Conservation (phyloP, 2,113 vertebrate species). For the Bombycilla garrulus region DNA sequence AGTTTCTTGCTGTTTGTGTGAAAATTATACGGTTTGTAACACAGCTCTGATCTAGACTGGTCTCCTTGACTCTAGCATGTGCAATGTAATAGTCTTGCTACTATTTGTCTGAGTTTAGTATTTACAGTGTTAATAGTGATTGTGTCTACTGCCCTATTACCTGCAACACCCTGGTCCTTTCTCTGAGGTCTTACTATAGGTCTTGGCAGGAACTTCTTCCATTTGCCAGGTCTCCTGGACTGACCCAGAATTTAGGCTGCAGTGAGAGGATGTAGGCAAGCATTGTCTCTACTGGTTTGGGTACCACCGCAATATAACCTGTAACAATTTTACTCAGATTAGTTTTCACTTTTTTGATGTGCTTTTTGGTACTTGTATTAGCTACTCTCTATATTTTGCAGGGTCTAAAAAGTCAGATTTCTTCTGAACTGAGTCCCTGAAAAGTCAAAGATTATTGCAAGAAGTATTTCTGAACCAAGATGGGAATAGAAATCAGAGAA, state of each 20-base stretch:
- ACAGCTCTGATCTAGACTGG: not conserved
- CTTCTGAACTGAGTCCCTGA: not conserved
- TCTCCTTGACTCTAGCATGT: fast-evolving
- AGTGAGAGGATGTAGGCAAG: not conserved
- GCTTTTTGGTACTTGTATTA: not conserved
- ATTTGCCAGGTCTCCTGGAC: not conserved
- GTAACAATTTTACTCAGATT: not conserved
- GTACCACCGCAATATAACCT: not conserved
- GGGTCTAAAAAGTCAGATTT: not conserved
- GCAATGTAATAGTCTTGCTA: not conserved
- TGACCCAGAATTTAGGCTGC: not conserved
- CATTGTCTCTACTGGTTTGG: not conserved
- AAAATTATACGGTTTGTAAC: not conserved
- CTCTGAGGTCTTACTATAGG: not conserved
- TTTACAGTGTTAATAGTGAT: not conserved
- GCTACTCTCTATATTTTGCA: not conserved
- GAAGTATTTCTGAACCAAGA: not conserved
- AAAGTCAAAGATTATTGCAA: not conserved
- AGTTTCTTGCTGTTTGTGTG: not conserved
- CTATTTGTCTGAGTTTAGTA: not conserved
- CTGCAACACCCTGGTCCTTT: not conserved
- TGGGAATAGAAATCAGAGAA: not conserved
- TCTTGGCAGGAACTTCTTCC: not conserved
- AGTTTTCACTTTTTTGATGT: not conserved
- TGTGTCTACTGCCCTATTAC: not conserved